These are phyloP conservation scores for Philantomba maxwellii DNA, from an alignment of 2,113 vertebrate genomes.

Conservation along the genomic window DNA sequence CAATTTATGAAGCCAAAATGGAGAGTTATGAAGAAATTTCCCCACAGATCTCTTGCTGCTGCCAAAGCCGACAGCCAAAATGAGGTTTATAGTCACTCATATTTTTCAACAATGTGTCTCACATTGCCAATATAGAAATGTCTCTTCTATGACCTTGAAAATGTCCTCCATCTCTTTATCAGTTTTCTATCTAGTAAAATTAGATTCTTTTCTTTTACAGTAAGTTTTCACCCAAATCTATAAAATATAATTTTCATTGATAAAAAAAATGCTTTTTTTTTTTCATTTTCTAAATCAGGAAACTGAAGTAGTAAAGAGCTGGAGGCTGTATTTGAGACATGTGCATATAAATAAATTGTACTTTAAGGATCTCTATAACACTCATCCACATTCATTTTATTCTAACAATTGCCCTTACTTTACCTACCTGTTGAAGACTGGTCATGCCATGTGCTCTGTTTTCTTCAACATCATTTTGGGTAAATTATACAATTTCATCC, in stretches of 20 bases:
- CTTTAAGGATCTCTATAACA: background rate
- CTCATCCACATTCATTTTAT: background rate
- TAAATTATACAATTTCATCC: background rate
- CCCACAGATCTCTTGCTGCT: conserved; percentile 47
- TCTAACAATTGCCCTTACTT: background rate
- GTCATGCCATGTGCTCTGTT: background rate
- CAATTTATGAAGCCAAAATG: conserved; percentile 67
- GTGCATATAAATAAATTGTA: background rate
- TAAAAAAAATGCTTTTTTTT: background rate
- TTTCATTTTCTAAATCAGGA: background rate
- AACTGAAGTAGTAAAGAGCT: background rate
- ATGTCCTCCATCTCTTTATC: background rate
- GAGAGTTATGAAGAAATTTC: conserved; percentile 66
- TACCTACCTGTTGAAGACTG: conserved; percentile 1
- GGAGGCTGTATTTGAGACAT: background rate
- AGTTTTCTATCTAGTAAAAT: conserved; percentile 46
- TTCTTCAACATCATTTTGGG: background rate
- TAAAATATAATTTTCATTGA: background rate
- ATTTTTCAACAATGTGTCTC: conserved; percentile 55
- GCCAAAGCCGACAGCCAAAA: conserved; percentile 66
- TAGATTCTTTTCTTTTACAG: conserved; percentile 34
- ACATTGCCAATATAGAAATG: conserved; percentile 29
- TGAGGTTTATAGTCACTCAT: conserved; percentile 60
- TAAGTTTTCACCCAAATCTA: conserved; percentile 7
- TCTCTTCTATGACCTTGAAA: conserved; percentile 50